Evolutionary conservation across 2,888 invertebrate species (phyloP).

Genomic region (Caenorhabditis imperialis): DNA sequence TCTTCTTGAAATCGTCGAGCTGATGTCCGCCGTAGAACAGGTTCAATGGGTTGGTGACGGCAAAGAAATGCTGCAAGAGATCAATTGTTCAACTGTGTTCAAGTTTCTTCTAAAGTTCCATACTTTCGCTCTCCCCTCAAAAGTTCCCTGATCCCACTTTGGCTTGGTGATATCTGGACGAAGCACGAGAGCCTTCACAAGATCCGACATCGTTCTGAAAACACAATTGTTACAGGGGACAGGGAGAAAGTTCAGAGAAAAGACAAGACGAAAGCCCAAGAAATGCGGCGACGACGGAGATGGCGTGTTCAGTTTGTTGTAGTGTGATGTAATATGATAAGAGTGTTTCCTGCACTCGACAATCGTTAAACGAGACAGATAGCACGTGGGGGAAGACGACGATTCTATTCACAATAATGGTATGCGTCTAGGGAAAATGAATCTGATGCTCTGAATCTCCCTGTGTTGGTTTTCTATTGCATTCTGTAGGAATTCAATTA

Average conservation of each 20-base stretch:
- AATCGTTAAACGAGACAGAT: no score
- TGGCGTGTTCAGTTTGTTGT: slow-evolving; percentile 45
- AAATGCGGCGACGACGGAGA: slow-evolving; percentile 17
- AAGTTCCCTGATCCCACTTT: slow-evolving; percentile 87
- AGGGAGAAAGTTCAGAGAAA: slow-evolving; percentile 4
- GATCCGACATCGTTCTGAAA: slow-evolving; percentile 56
- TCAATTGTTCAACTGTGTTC: no score
- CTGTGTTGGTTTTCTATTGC: no score
- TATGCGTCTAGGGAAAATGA: slow-evolving; percentile 1
- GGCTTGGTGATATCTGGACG: slow-evolving; percentile 86
- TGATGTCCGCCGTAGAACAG: slow-evolving; percentile 84
- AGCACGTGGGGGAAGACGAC: no score
- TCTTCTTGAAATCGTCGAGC: slow-evolving; percentile 86
- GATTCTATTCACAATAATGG: background rate
- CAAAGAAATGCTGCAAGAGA: slow-evolving; percentile 86
- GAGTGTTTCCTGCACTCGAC: slow-evolving; percentile 51
- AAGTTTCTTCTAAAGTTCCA: no score
- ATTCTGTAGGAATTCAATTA: no score
- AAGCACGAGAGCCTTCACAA: slow-evolving; percentile 65
- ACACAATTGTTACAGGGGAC: background rate
- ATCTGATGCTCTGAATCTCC: background rate
- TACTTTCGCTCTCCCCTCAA: slow-evolving; percentile 61
- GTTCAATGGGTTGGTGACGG: slow-evolving; percentile 94
- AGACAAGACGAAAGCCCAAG: slow-evolving; percentile 8
- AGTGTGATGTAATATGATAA: slow-evolving; percentile 57